Evolutionary conservation across 2,888 invertebrate genomes (phyloP), one percentile per base, ranked within the genome.

Genomic region (Gordius sp.): DNA sequence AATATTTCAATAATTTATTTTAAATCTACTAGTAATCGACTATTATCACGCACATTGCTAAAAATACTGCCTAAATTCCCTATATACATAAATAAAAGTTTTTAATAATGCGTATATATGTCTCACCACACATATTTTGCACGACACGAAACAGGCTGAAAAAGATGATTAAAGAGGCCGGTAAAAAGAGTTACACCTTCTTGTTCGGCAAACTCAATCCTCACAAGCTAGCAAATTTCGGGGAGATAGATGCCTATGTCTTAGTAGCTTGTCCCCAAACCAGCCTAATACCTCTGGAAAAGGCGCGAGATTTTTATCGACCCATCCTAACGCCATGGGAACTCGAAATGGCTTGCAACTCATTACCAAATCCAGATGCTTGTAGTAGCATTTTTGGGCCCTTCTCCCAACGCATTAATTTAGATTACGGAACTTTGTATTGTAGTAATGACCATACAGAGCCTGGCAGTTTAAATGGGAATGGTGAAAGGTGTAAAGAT

Each of bases 121-220:
- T n/a, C n/a, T n/a, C n/a, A n/a, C n/a, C n/a, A n/a, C n/a, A n/a
- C n/a, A n/a, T n/a, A n/a, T n/a, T n/a, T n/a, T n/a, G n/a, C n/a
- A n/a, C n/a, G n/a, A n/a, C n/a, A n/a, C n/a, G n/a, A n/a, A n/a
- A n/a, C n/a, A 47, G 47, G 18, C 23, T 47, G 23, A 79, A 81
- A 67, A 68, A 73, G 57, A 71, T 85, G 57, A 77, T 84, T 41
- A 77, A 76, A 63, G 68, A 74, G 1, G 78, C 79, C 58, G 79
- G 79, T 0, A 87, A 86, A 66, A 86, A 83, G 67, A 79, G 79
- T 61, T 89, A 91, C 66, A 79, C 84, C 53, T 78, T 93, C 58
- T 82, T 82, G 25, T 82, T 93, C 57, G 93, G 91, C 2, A 86
- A 87, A 68, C 80, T 87, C 1, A 91, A 85, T 72, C 80, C 82